Evolutionary conservation across 2,888 invertebrate species (phyloP).

Genomic region (Cyaniris semiargus): DNA sequence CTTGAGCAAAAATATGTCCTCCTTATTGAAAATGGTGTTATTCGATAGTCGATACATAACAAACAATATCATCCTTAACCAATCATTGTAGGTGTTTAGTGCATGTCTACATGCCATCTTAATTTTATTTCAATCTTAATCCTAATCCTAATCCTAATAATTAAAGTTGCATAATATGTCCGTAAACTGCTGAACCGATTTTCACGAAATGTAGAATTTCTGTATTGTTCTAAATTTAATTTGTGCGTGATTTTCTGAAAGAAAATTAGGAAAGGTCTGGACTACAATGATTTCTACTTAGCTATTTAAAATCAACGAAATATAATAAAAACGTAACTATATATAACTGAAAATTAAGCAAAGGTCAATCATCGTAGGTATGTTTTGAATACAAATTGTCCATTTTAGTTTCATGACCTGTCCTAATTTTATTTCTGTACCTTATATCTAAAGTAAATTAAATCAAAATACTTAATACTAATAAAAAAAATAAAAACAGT

Average conservation of each 20-base stretch:
- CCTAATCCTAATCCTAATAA: background rate
- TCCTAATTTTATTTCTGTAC: constrained; percentile 4
- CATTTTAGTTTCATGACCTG: background rate
- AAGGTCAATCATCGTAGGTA: background rate
- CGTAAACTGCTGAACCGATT: background rate
- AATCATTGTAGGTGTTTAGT: background rate
- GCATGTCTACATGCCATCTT: background rate
- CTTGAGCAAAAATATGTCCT: background rate
- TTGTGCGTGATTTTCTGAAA: background rate
- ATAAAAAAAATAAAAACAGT: background rate
- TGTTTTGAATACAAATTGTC: background rate
- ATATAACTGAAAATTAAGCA: background rate
- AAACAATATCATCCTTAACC: background rate
- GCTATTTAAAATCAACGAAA: background rate
- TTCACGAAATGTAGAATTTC: background rate
- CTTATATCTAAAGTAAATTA: background rate
- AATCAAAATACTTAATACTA: background rate
- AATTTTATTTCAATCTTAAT: background rate
- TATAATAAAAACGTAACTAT: background rate
- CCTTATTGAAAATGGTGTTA: background rate
- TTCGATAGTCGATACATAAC: background rate
- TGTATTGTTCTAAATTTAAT: background rate
- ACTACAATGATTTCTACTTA: background rate
- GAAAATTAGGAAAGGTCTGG: background rate
- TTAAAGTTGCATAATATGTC: background rate